A percentile compares a stretch with the other conserved stretches of the same genome.
Conservation (phyloP, 2,797 vertebrate species). For the Carduelis carduelis region DNA sequence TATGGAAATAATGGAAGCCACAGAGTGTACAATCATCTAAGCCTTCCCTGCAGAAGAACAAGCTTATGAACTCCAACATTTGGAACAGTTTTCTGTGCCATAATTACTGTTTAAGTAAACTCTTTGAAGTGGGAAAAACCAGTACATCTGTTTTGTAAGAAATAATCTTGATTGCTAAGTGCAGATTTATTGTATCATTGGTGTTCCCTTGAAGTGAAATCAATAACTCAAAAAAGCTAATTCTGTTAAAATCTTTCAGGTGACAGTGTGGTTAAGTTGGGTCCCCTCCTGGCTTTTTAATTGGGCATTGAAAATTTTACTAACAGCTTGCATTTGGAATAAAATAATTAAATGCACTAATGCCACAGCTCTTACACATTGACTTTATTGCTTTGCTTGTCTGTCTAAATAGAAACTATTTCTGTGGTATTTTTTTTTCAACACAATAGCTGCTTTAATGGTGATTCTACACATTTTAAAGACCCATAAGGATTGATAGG, state of each 20-base stretch:
- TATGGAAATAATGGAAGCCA: not conserved
- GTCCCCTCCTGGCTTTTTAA: not conserved
- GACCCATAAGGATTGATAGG: not conserved
- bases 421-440: not conserved
- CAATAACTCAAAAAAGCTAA: not conserved
- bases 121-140: not conserved
- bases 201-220: not conserved
- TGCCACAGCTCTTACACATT: not conserved
- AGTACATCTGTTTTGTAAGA: not conserved
- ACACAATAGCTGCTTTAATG: not conserved
- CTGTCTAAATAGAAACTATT: not conserved
- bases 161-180: not conserved
- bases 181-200: not conserved
- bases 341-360: not conserved
- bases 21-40: not conserved
- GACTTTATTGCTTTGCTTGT: not conserved
- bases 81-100: not conserved
- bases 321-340: not conserved
- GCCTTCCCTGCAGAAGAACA: not conserved
- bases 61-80: not conserved
- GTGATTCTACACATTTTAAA: not conserved
- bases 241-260: not conserved
- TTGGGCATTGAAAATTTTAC: not conserved
- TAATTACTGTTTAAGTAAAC: not conserved
- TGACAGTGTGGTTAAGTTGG: not conserved